These are phyloP conservation scores for Aptenodytes patagonicus DNA, from an alignment of 2,113 vertebrate species.

Conservation along the genomic window DNA sequence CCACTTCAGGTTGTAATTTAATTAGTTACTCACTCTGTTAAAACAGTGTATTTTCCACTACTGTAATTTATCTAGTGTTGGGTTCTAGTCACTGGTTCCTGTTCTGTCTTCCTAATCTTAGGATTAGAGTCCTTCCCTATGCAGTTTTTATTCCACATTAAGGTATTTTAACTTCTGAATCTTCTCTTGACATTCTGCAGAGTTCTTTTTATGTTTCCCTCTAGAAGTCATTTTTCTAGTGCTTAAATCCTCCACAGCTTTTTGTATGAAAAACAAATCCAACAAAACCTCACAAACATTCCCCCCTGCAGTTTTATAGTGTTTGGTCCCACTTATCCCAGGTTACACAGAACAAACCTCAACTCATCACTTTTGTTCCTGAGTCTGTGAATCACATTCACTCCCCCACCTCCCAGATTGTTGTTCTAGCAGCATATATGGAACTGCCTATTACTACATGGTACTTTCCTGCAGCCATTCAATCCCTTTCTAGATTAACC, in stretches of 20 bases:
- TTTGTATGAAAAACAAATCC: background rate
- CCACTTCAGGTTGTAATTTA: background rate
- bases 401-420: background rate
- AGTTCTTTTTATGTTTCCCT: background rate
- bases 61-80: background rate
- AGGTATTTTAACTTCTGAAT: background rate
- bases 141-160: background rate
- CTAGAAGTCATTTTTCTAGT: background rate
- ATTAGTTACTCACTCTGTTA: background rate
- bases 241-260: background rate
- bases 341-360: background rate
- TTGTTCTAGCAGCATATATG: no score
- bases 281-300: background rate
- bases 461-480: no score
- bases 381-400: background rate
- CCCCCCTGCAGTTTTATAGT: background rate
- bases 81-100: background rate
- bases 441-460: no score
- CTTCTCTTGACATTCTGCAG: background rate
- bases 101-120: background rate
- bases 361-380: background rate
- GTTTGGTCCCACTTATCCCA: background rate
- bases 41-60: background rate
- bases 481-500: no score
- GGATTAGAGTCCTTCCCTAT: background rate